Percentiles rank a stretch among this genome's conserved stretches.
Evolutionary conservation across 1,140 invertebrate genomes (phyloP).

Genomic region (Callitettix versicolor): DNA sequence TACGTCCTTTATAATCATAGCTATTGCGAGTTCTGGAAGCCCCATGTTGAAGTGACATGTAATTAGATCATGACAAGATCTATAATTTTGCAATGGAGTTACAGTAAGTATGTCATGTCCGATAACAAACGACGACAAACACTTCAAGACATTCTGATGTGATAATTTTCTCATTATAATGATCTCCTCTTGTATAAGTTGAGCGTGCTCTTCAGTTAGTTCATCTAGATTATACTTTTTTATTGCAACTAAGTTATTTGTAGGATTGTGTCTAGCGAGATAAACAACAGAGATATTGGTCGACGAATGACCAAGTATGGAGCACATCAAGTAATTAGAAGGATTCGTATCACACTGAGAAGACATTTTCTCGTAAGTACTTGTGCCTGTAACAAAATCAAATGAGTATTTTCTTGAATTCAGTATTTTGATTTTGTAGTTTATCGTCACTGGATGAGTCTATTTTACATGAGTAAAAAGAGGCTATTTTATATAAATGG

Average conservation of each 20-base stretch:
- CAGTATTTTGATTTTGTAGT: no score
- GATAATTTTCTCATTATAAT: constrained; percentile 57
- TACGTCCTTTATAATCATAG: constrained; percentile 67
- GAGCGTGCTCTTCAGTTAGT: constrained; percentile 46
- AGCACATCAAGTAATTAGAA: constrained; percentile 31
- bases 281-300: constrained; percentile 54
- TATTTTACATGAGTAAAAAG: no score
- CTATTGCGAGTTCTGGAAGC: constrained; percentile 68
- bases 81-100: constrained; percentile 72
- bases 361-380: neutral
- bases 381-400: no score
- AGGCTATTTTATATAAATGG: no score
- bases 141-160: constrained; percentile 64
- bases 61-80: constrained; percentile 68
- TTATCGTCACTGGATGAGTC: no score
- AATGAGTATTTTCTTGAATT: no score
- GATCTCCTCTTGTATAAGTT: constrained; percentile 60
- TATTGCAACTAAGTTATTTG: constrained; percentile 56
- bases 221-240: constrained; percentile 67
- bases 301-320: constrained; percentile 53
- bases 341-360: neutral
- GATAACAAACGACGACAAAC: constrained; percentile 60
- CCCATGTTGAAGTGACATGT: constrained; percentile 65
- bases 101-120: constrained; percentile 61
- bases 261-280: constrained; percentile 54